Base-by-base conservation (phyloP, 23 tunicate genomes). In the Phallusia fumigata region DNA sequence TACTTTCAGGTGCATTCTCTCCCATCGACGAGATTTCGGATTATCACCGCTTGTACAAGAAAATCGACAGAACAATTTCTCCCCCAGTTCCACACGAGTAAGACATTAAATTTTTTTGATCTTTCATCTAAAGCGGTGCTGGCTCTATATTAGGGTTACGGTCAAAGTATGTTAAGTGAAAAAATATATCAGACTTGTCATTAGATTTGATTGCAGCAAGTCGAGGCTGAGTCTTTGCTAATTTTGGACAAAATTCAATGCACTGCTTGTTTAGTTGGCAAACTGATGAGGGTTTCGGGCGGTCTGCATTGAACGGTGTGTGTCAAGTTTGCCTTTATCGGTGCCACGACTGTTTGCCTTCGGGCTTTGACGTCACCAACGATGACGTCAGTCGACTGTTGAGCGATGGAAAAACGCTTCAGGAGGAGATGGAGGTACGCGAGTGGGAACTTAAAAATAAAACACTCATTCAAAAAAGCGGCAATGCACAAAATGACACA, bases 221-320 rank as follows among this genome's bases (percentile, higher is more conserved):
- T n/a, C n/a, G n/a, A n/a, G n/a, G n/a, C n/a, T n/a, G n/a, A n/a
- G n/a, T n/a, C n/a, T n/a, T n/a, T n/a, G n/a, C n/a, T n/a, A n/a
- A n/a, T n/a, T n/a, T n/a, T n/a, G n/a, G n/a, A n/a, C n/a, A n/a
- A n/a, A n/a, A n/a, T n/a, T n/a, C n/a, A n/a, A n/a, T n/a, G n/a
- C n/a, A 40, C 47, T 40, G 45, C 28, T 33, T 74, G 28, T 74
- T 30, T 31, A 81, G 92, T 28, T 88, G 92, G 92, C 31, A 50
- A 6, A 77, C 52, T 0, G 92, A 88, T 49, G 92, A 83, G 32
- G 92, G 79, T 28, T 36, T 82, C 30, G 92, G 92, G 8, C 83
- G 92, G 28, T 86, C 84, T n/a, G 65, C 77, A 33, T 34, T 88
- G 50, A 83, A 83, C 33, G 92, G 92, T 22, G 80, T 84, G 22